phyloP scores from a whole-genome alignment of 2,797 vertebrate species.

The Hylomyscus alleni region DNA sequence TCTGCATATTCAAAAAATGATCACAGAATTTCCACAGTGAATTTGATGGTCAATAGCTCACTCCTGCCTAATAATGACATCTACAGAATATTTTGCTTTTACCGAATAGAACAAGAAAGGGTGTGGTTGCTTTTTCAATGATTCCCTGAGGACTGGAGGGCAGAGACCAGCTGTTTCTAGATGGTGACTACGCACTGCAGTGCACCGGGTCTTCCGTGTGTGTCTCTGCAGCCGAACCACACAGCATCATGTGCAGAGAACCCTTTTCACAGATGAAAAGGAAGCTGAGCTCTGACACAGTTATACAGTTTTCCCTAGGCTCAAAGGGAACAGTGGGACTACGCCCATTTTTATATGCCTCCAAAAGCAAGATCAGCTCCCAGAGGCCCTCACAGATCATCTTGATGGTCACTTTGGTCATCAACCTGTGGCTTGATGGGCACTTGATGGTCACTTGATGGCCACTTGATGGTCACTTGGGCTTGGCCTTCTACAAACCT shows the following conservation, averaged over 20 bases:
- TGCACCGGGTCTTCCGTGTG: rapidly evolving
- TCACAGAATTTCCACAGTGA: constrained; percentile 63
- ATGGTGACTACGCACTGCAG: rapidly evolving
- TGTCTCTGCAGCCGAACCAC: background rate
- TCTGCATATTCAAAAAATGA: constrained; percentile 74
- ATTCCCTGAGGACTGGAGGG: background rate
- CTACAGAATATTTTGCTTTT: constrained; percentile 63
- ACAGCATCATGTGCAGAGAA: background rate
- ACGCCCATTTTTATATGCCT: background rate
- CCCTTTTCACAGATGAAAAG: background rate
- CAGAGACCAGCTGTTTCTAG: background rate
- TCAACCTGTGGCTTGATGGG: background rate
- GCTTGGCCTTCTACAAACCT: background rate
- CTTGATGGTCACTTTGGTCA: background rate
- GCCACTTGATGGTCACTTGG: too few species aligned
- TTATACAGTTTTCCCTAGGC: background rate
- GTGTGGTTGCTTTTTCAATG: constrained; percentile 28
- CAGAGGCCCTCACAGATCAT: background rate
- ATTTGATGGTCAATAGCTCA: constrained; percentile 46
- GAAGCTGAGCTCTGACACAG: background rate
- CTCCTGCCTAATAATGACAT: constrained; percentile 49
- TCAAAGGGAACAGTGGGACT: background rate
- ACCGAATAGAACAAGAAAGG: constrained; percentile 28
- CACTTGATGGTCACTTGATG: background rate
- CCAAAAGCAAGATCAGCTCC: background rate